A percentile compares a stretch with the other conserved stretches of the same genome.
phyloP scores from a whole-genome alignment of 2,888 invertebrate genomes.

The Leucoma salicis region DNA sequence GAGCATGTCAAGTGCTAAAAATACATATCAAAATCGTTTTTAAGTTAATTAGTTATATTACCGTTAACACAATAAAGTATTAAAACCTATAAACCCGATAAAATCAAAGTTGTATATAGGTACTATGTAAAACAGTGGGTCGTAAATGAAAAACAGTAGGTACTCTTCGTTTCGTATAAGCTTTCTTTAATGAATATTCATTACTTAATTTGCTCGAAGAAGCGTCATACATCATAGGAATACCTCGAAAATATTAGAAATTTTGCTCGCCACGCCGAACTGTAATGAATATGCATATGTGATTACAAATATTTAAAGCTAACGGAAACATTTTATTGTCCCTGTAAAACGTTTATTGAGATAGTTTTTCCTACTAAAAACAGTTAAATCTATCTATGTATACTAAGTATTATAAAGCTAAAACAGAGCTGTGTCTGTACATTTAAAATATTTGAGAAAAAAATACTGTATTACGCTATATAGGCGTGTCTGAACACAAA shows the following conservation, averaged over 20 bases:
- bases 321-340: slow-evolving; percentile 34
- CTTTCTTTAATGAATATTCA: slow-evolving; percentile 68
- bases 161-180: slow-evolving; percentile 45
- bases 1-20: too few relatives aligned
- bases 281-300: slow-evolving; percentile 47
- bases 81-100: too few relatives aligned
- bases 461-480: too few relatives aligned
- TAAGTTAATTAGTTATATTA: too few relatives aligned
- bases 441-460: too few relatives aligned
- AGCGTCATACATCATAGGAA: slow-evolving; percentile 65
- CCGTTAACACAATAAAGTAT: too few relatives aligned
- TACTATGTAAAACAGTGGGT: slow-evolving; percentile 4
- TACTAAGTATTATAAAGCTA: too few relatives aligned
- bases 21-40: too few relatives aligned
- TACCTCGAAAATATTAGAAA: slow-evolving; percentile 45
- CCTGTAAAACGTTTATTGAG: slow-evolving; percentile 22
- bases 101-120: too few relatives aligned
- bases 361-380: slow-evolving; percentile 20
- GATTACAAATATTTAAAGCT: slow-evolving; percentile 35
- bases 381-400: not conserved
- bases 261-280: slow-evolving; percentile 41
- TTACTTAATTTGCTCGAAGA: slow-evolving; percentile 67
- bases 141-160: slow-evolving; percentile 48
- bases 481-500: too few relatives aligned
- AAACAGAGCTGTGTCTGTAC: too few relatives aligned